These are phyloP conservation scores for Hoplostethus atlanticus DNA, from an alignment of 2,797 vertebrate species.

Conservation along the genomic window DNA sequence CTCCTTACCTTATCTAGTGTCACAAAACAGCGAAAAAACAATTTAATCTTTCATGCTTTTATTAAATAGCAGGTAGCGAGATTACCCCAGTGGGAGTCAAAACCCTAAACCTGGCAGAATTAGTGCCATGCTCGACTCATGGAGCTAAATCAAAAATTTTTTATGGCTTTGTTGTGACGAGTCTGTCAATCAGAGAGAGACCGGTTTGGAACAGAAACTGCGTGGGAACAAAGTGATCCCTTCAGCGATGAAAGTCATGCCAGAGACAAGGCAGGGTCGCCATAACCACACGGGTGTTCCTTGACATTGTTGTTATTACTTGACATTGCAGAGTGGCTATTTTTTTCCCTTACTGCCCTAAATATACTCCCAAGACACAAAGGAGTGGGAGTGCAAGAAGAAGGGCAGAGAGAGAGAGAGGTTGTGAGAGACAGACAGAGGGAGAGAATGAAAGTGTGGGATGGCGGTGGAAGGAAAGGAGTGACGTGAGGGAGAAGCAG, in stretches of 20 bases:
- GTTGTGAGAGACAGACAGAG: too few species aligned
- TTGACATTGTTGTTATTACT: slow-evolving; percentile 42
- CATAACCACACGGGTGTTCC: slow-evolving; percentile 15
- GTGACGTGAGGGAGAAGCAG: too few species aligned
- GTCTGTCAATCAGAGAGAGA: background rate
- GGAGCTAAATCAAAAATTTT: too few species aligned
- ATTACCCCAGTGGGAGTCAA: too few species aligned
- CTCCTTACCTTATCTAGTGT: background rate
- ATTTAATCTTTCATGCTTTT: too few species aligned
- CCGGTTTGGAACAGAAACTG: slow-evolving; percentile 26
- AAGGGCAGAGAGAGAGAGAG: background rate
- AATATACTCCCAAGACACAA: slow-evolving; percentile 11
- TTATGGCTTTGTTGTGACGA: too few species aligned
- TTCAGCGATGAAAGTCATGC: slow-evolving; percentile 25
- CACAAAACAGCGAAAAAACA: slow-evolving; percentile 13
- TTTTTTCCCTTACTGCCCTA: slow-evolving; percentile 4
- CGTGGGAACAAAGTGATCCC: slow-evolving; percentile 40
- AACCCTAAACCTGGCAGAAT: too few species aligned
- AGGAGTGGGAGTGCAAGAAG: background rate
- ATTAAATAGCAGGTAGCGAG: too few species aligned
- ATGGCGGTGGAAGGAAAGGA: background rate
- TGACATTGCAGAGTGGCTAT: slow-evolving; percentile 21
- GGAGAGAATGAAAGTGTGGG: background rate
- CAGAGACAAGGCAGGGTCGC: slow-evolving; percentile 10
- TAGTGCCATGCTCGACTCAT: too few species aligned